phyloP scores from a whole-genome alignment of 2,797 vertebrate genomes.

The Lagocephalus sceleratus region DNA sequence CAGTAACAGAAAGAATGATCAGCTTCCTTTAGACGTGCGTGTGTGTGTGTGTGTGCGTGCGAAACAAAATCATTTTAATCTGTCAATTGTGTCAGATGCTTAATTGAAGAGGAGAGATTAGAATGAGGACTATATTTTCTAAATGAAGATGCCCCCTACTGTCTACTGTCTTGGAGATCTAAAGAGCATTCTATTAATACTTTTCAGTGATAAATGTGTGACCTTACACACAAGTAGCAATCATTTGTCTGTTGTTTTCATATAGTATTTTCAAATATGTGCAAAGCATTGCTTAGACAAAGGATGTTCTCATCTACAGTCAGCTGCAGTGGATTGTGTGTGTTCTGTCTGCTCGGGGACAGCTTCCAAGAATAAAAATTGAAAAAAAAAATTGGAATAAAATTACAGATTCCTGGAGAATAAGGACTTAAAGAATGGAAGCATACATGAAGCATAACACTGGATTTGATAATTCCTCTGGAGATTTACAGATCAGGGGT shows the following conservation, averaged over 20 bases:
- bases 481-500: conserved; percentile 16
- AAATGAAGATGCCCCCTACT: neutral
- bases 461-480: conserved; percentile 23
- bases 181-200: too few species aligned
- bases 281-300: too few species aligned
- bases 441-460: neutral
- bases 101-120: neutral
- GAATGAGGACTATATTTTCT: neutral
- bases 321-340: conserved; percentile 3
- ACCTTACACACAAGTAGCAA: too few species aligned
- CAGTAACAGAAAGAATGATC: conserved; percentile 50
- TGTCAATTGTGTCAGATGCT: neutral
- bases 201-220: too few species aligned
- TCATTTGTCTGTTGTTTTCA: too few species aligned
- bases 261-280: too few species aligned
- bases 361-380: too few species aligned
- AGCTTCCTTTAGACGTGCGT: conserved; percentile 23
- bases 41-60: conserved; percentile 9
- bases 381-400: too few species aligned
- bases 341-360: neutral
- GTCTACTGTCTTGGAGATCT: neutral
- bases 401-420: too few species aligned
- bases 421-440: conserved; percentile 4
- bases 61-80: neutral
- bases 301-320: neutral